These are phyloP conservation scores for Drosophila chauvacae DNA, from an alignment of 1,140 invertebrate species.

Conservation along the genomic window DNA sequence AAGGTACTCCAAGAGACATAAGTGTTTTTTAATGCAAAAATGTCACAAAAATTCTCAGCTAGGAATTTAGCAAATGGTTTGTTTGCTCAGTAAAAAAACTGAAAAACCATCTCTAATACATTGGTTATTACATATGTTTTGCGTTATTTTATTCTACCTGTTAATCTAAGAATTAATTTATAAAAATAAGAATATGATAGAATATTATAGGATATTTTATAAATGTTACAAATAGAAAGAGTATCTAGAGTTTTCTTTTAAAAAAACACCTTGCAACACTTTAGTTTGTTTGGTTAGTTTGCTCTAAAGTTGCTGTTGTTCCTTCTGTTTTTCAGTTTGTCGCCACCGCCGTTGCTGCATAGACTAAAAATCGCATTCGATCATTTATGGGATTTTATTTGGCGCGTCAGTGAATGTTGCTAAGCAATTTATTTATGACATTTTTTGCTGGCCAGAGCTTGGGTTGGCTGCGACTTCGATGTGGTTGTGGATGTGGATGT, in stretches of 20 bases:
- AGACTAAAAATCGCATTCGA: slow-evolving; percentile 84
- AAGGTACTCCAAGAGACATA: no score
- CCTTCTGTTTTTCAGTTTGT: slow-evolving; percentile 55
- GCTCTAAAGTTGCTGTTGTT: slow-evolving; percentile 40
- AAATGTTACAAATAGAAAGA: background rate
- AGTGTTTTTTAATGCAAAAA: background rate
- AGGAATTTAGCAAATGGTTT: background rate
- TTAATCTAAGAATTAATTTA: no score
- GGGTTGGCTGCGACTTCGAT: slow-evolving; percentile 11
- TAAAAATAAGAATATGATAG: no score
- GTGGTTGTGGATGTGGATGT: slow-evolving; percentile 8
- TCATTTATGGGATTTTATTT: slow-evolving; percentile 84
- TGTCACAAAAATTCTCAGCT: background rate
- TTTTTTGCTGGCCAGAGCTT: slow-evolving; percentile 66
- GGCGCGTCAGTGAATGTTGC: slow-evolving; percentile 84
- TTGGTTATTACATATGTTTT: background rate
- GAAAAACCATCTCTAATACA: no score
- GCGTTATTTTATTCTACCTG: background rate
- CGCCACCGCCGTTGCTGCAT: slow-evolving; percentile 59
- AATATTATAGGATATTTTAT: background rate
- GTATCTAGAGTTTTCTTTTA: background rate
- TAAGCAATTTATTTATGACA: slow-evolving; percentile 84
- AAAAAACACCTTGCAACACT: background rate
- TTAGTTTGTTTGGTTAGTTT: slow-evolving; percentile 27
- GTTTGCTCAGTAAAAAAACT: background rate